Percentiles rank a stretch among this genome's conserved stretches.
Evolutionary conservation across 2,797 vertebrate species (phyloP).

Genomic region (Nannoperca australis): DNA sequence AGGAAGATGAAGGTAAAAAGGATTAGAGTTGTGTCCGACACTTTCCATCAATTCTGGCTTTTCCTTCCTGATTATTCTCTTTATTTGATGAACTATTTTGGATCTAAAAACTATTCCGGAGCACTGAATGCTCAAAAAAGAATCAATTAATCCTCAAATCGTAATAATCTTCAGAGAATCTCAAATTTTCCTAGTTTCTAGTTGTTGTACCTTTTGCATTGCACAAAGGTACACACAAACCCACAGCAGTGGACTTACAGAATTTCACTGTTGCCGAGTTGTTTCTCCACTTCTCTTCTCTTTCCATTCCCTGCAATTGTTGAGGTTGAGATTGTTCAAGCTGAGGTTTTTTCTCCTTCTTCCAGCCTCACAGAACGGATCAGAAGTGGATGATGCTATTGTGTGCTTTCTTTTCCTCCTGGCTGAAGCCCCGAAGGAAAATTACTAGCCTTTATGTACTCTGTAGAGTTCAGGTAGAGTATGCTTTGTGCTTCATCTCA

Average conservation of each 20-base stretch:
- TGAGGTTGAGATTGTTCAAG: constrained; percentile 24
- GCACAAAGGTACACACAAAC: constrained; percentile 5
- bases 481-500: constrained; percentile 53
- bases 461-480: constrained; percentile 51
- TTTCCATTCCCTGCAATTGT: constrained; percentile 38
- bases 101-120: not conserved
- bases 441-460: constrained; percentile 61
- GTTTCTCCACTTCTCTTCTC: constrained; percentile 42
- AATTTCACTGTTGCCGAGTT: constrained; percentile 23
- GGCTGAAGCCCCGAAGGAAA: constrained; percentile 50
- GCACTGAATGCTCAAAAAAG: not conserved
- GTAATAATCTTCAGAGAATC: not conserved
- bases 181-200: not conserved
- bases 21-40: constrained; percentile 25
- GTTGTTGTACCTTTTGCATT: not conserved
- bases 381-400: constrained; percentile 70
- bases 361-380: constrained; percentile 64
- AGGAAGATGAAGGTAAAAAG: constrained; percentile 33
- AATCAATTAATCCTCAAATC: constrained; percentile 4
- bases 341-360: constrained; percentile 49
- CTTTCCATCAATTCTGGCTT: constrained; percentile 10
- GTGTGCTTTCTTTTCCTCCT: constrained; percentile 52
- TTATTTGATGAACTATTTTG: constrained; percentile 1
- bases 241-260: constrained; percentile 11
- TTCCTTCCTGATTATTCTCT: not conserved